Evolutionary conservation across 2,888 invertebrate genomes (phyloP).

Genomic region (Philereme transversata): DNA sequence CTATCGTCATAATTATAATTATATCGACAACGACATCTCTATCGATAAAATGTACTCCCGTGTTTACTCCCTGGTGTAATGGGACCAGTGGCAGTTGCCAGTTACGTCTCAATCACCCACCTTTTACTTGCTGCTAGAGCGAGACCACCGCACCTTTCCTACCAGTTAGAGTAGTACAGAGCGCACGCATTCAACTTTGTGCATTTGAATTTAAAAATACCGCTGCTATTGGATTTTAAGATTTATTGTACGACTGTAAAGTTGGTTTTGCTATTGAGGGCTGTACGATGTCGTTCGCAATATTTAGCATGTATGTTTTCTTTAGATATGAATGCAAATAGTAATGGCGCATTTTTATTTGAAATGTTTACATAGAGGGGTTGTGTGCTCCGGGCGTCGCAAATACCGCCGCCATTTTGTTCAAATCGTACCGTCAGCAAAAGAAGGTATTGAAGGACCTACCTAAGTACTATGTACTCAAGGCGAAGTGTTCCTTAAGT

Average conservation of each 20-base stretch:
- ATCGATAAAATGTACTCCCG: conserved; percentile 41
- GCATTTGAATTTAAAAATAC: conserved; percentile 61
- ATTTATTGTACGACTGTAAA: conserved; percentile 10
- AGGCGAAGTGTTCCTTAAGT: conserved; percentile 51
- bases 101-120: conserved; percentile 81
- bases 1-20: neutral
- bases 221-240: conserved; percentile 21
- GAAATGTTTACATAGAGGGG: conserved; percentile 82
- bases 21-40: conserved; percentile 40
- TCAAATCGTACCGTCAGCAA: conserved; percentile 66
- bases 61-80: conserved; percentile 79
- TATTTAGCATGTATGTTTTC: conserved; percentile 83
- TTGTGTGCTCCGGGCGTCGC: conserved; percentile 48
- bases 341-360: conserved; percentile 83
- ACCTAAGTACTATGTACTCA: conserved; percentile 20
- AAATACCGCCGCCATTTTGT: conserved; percentile 77
- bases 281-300: conserved; percentile 58
- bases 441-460: conserved; percentile 37
- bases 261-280: conserved; percentile 33
- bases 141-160: conserved; percentile 43
- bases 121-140: conserved; percentile 72
- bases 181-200: conserved; percentile 66
- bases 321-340: conserved; percentile 84
- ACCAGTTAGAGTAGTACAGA: conserved; percentile 49
- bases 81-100: conserved; percentile 82